Conservation (phyloP, 2,113 vertebrate species). For the Alligator sinensis region DNA sequence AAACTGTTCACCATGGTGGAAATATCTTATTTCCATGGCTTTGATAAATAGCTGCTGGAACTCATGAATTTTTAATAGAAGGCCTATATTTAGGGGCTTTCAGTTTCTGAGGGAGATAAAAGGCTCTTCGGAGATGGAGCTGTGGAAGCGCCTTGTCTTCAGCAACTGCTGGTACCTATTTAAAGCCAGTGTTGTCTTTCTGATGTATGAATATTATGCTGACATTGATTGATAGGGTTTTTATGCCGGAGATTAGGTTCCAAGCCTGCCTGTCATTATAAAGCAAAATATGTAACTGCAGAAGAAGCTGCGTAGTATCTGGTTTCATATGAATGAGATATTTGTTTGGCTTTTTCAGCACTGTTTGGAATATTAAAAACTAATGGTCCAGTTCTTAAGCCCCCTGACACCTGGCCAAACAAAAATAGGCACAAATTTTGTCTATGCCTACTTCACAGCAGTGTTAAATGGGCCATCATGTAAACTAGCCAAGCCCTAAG, state of each 20-base stretch:
- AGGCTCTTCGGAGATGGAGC: conserved; percentile 56
- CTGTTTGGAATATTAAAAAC: fast-evolving
- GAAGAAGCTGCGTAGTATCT: neutral
- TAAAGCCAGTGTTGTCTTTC: conserved; percentile 69
- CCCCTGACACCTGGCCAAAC: neutral
- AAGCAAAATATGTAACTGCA: conserved; percentile 11
- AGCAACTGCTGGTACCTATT: conserved; percentile 60
- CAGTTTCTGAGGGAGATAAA: conserved; percentile 74
- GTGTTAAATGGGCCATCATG: neutral
- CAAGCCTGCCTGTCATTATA: conserved; percentile 24
- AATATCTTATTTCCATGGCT: conserved; percentile 70
- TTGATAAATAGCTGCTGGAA: conserved; percentile 69
- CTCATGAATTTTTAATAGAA: conserved; percentile 80
- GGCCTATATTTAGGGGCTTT: conserved; percentile 81
- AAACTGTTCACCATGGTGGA: conserved; percentile 62
- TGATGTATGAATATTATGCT: conserved; percentile 34
- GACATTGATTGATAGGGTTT: conserved; percentile 51
- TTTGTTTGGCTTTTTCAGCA: neutral
- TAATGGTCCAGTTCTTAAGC: neutral
- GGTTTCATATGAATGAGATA: neutral
- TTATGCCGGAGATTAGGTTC: conserved; percentile 37
- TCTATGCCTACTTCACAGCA: fast-evolving
- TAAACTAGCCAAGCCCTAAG: neutral
- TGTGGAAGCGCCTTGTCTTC: conserved; percentile 55
- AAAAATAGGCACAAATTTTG: fast-evolving